Conservation (phyloP, 1,140 invertebrate genomes). For the Calosoma granatense region DNA sequence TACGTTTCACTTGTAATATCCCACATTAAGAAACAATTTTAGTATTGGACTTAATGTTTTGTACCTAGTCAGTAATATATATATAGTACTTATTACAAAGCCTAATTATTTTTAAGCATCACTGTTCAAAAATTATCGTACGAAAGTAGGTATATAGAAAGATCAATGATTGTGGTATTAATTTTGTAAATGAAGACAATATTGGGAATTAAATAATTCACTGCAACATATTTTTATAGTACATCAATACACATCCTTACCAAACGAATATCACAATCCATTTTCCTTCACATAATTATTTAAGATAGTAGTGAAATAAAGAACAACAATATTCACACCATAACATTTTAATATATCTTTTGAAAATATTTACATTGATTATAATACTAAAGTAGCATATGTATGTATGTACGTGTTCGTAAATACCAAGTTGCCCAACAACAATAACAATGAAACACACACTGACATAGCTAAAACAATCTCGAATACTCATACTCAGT, state of each 20-base stretch:
- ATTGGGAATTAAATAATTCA: background rate
- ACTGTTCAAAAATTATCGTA: background rate
- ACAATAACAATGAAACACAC: no score
- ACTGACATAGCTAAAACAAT: no score
- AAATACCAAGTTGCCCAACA: background rate
- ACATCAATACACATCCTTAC: no score
- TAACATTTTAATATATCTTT: background rate
- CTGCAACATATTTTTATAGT: no score
- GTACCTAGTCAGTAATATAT: background rate
- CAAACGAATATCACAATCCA: no score
- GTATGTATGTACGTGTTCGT: no score
- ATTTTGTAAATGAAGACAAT: conserved; percentile 9
- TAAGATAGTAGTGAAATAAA: no score
- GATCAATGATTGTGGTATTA: background rate
- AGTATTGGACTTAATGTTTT: background rate
- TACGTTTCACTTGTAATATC: no score
- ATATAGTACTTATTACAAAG: background rate
- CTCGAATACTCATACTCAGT: no score
- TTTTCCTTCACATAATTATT: no score
- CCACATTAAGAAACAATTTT: no score
- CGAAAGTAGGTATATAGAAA: background rate
- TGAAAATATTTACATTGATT: background rate
- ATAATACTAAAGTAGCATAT: background rate
- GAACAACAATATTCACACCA: no score
- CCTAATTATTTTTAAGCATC: background rate